Percentiles rank a stretch among this genome's conserved stretches.
Evolutionary conservation across 1,140 invertebrate species (phyloP).

Genomic region (Homarus americanus): DNA sequence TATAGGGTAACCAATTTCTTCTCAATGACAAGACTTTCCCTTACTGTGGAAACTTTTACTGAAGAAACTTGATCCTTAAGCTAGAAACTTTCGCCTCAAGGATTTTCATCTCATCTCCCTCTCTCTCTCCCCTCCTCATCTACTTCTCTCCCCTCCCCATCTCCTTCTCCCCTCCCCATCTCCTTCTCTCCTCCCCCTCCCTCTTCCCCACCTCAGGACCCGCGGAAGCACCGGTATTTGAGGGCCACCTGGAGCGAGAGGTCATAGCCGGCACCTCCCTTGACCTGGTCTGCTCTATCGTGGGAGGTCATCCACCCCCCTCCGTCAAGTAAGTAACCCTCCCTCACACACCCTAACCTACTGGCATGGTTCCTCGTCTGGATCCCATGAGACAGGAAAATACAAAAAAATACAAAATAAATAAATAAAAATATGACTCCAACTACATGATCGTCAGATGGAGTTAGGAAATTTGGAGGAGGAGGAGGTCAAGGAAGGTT

Average conservation of each 20-base stretch:
- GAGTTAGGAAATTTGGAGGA: no score
- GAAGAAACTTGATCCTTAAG: not conserved
- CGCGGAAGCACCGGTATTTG: constrained; percentile 92
- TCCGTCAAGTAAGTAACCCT: constrained; percentile 28
- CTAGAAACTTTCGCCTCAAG: not conserved
- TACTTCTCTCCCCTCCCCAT: not conserved
- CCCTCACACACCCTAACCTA: no score
- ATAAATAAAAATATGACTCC: no score
- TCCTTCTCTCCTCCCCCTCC: not conserved
- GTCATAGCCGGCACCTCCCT: constrained; percentile 91
- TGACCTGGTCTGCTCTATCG: constrained; percentile 91
- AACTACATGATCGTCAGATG: no score
- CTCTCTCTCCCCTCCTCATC: not conserved
- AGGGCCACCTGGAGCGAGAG: constrained; percentile 91
- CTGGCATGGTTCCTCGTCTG: no score
- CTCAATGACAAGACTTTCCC: no score
- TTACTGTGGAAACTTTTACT: no score
- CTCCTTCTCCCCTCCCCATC: not conserved
- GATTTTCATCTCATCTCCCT: not conserved
- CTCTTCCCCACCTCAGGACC: constrained; percentile 13
- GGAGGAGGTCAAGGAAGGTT: no score
- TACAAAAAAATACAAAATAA: no score
- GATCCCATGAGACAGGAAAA: no score
- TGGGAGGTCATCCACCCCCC: constrained; percentile 96
- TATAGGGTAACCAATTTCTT: no score